phyloP scores from a whole-genome alignment of 2,113 vertebrate genomes.

The Pipa parva region DNA sequence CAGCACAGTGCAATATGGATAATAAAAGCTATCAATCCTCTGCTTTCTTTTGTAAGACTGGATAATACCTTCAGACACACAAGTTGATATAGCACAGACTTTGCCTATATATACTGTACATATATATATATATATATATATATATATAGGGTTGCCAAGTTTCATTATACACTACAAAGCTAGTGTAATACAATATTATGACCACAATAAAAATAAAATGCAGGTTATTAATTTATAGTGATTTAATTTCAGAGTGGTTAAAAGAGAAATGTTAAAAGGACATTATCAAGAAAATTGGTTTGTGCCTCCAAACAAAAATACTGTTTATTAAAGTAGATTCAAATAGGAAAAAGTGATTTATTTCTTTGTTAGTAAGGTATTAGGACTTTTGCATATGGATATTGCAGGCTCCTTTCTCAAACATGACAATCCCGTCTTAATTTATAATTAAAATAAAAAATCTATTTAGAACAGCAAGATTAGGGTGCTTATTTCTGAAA shows the following conservation, averaged over 20 bases:
- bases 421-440: too few relatives aligned
- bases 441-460: too few relatives aligned
- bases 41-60: constrained; percentile 3
- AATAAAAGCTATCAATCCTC: constrained; percentile 35
- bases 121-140: background rate
- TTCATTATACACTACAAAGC: background rate
- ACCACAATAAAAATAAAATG: background rate
- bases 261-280: too few relatives aligned
- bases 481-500: too few relatives aligned
- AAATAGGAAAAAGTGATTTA: too few relatives aligned
- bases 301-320: too few relatives aligned
- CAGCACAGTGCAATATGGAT: constrained; percentile 29
- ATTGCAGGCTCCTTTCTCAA: too few relatives aligned
- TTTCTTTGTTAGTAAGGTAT: too few relatives aligned
- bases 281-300: too few relatives aligned
- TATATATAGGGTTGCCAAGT: background rate
- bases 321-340: too few relatives aligned
- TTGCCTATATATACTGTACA: background rate
- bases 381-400: too few relatives aligned
- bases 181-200: background rate
- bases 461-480: too few relatives aligned
- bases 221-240: background rate
- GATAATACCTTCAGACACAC: constrained; percentile 2
- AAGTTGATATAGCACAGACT: background rate
- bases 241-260: background rate